These are phyloP conservation scores for Aurelia sp. DNA, from an alignment of 30 jellyfish, hydroid and myxozoan genomes.

Conservation along the genomic window DNA sequence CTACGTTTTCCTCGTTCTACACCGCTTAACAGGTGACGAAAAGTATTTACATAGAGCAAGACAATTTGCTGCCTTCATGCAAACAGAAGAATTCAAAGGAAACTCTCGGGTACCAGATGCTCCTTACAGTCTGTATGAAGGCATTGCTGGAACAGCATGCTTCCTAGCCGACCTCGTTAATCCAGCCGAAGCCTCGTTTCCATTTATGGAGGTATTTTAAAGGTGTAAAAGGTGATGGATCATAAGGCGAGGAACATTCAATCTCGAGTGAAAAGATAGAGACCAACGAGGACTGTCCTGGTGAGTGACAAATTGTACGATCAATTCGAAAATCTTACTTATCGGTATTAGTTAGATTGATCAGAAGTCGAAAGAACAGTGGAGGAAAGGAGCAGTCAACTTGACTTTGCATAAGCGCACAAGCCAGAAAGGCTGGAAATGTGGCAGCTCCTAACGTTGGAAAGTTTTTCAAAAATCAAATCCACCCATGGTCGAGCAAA, in stretches of 20 bases:
- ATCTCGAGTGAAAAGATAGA: not conserved
- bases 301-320: too few relatives aligned
- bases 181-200: slow-evolving; percentile 92
- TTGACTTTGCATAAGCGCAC: too few relatives aligned
- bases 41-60: slow-evolving; percentile 90
- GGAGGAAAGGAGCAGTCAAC: too few relatives aligned
- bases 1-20: slow-evolving; percentile 89
- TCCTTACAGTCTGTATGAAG: slow-evolving; percentile 98
- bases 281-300: not conserved
- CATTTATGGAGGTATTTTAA: slow-evolving; percentile 91
- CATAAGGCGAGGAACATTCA: not conserved
- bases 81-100: slow-evolving; percentile 98
- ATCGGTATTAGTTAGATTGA: too few relatives aligned
- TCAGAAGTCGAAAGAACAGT: too few relatives aligned
- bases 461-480: too few relatives aligned
- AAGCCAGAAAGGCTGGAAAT: too few relatives aligned
- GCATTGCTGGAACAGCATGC: slow-evolving; percentile 99
- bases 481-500: too few relatives aligned
- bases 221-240: not conserved
- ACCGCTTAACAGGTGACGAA: slow-evolving; percentile 88
- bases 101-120: slow-evolving; percentile 99
- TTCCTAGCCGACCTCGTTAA: slow-evolving; percentile 89
- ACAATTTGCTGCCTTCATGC: slow-evolving; percentile 99
- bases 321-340: too few relatives aligned
- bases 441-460: too few relatives aligned